Evolutionary conservation across 1,140 invertebrate species (phyloP).

Genomic region (Spodoptera litura): DNA sequence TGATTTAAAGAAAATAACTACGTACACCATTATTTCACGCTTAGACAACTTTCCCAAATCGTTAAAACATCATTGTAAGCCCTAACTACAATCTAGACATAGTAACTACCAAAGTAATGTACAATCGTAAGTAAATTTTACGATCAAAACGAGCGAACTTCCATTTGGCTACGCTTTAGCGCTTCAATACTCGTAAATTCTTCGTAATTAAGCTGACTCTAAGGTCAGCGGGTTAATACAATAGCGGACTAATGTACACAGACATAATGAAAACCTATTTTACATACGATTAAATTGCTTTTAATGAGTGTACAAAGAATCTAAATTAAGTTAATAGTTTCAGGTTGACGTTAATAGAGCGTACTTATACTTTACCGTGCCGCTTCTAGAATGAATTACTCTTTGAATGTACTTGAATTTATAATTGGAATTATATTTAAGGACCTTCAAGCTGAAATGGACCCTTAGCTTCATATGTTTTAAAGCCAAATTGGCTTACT

Average conservation of each 20-base stretch:
- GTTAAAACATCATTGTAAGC: too few species aligned
- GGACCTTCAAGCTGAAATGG: too few species aligned
- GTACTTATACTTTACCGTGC: slow-evolving; percentile 11
- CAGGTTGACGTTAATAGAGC: not conserved
- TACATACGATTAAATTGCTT: slow-evolving; percentile 32
- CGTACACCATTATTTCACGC: too few species aligned
- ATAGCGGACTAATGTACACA: slow-evolving; percentile 42
- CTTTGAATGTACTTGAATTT: slow-evolving; percentile 9
- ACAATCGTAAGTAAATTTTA: slow-evolving; percentile 12
- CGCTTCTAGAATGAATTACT: not conserved
- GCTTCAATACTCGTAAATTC: slow-evolving; percentile 51
- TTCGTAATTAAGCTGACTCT: slow-evolving; percentile 49
- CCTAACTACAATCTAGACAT: too few species aligned
- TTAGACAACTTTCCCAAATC: too few species aligned
- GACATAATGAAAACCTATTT: slow-evolving; percentile 27
- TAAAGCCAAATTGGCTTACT: too few species aligned
- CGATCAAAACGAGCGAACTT: not conserved
- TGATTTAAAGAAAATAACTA: too few species aligned
- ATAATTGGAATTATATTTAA: not conserved
- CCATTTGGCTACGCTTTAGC: slow-evolving; percentile 40
- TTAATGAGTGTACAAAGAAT: slow-evolving; percentile 33
- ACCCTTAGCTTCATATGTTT: too few species aligned
- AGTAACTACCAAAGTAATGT: too few species aligned
- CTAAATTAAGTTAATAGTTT: slow-evolving; percentile 26
- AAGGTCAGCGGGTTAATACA: slow-evolving; percentile 45